A percentile compares a stretch with the other conserved stretches of the same genome.
Evolutionary conservation across 2,888 invertebrate genomes (phyloP).

Genomic region (Acanthosepion esculentum): DNA sequence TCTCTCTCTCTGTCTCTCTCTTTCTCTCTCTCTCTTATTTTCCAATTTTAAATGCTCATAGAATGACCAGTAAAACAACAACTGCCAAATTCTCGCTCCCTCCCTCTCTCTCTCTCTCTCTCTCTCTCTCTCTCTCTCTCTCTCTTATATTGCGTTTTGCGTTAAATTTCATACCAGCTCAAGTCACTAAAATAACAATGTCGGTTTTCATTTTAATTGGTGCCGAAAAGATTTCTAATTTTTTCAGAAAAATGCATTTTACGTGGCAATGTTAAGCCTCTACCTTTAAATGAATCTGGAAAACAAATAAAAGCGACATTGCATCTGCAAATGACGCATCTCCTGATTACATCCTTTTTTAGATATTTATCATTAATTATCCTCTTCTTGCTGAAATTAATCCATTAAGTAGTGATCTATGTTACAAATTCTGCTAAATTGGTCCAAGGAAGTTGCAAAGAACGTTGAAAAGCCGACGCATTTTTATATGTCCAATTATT

Average conservation of each 20-base stretch:
- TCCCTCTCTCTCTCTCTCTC: too few species aligned
- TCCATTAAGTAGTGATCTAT: background rate
- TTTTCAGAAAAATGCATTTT: background rate
- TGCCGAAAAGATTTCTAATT: background rate
- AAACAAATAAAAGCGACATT: background rate
- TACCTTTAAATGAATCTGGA: background rate
- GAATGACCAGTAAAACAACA: too few species aligned
- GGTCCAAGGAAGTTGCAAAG: background rate
- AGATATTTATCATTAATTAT: constrained; percentile 12
- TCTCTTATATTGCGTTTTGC: too few species aligned
- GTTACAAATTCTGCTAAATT: background rate
- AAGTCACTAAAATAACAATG: background rate
- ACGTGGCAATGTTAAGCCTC: background rate
- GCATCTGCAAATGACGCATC: background rate
- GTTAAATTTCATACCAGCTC: background rate
- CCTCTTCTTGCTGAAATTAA: background rate
- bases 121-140: too few species aligned
- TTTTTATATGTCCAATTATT: background rate
- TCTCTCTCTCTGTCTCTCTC: too few species aligned
- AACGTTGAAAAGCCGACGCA: background rate
- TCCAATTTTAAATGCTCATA: too few species aligned
- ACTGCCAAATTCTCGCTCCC: too few species aligned
- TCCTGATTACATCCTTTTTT: background rate
- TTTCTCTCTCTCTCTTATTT: too few species aligned
- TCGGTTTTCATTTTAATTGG: background rate